Evolutionary conservation across 2,113 vertebrate species (phyloP).

Genomic region (Chlamydotis undulata): DNA sequence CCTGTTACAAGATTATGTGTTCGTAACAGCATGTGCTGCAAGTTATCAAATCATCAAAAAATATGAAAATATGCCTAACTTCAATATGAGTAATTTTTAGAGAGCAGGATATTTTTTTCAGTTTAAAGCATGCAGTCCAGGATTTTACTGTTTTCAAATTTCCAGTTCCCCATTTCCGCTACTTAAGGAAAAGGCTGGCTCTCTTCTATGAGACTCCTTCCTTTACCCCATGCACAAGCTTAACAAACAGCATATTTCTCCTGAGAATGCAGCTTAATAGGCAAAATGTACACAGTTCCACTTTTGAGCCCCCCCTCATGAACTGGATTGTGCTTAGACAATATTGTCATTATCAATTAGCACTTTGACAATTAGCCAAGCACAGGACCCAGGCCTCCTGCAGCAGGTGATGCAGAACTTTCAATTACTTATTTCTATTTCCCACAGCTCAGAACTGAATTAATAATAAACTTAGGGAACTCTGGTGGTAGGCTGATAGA

Average conservation of each 20-base stretch:
- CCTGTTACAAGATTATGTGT: background rate
- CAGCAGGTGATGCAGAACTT: constrained; percentile 16
- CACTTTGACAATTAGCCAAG: background rate
- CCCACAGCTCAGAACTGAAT: constrained; percentile 11
- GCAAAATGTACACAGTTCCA: background rate
- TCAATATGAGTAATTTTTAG: background rate
- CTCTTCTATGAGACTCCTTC: background rate
- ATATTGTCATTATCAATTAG: background rate
- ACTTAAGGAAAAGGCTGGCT: background rate
- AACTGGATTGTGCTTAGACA: background rate
- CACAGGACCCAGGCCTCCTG: background rate
- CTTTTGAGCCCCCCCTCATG: background rate
- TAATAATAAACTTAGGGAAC: background rate
- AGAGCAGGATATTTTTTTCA: background rate
- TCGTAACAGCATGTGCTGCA: background rate
- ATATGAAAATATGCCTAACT: background rate
- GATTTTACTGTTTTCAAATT: background rate
- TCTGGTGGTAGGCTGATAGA: background rate
- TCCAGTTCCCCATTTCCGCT: background rate
- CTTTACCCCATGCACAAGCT: background rate
- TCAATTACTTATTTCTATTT: constrained; percentile 7
- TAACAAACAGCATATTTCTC: background rate
- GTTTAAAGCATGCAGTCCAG: background rate
- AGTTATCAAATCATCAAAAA: background rate
- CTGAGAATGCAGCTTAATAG: background rate